A percentile compares a stretch with the other conserved stretches of the same genome.
Evolutionary conservation across 1,140 invertebrate species (phyloP).

Genomic region (Lithobius niger): DNA sequence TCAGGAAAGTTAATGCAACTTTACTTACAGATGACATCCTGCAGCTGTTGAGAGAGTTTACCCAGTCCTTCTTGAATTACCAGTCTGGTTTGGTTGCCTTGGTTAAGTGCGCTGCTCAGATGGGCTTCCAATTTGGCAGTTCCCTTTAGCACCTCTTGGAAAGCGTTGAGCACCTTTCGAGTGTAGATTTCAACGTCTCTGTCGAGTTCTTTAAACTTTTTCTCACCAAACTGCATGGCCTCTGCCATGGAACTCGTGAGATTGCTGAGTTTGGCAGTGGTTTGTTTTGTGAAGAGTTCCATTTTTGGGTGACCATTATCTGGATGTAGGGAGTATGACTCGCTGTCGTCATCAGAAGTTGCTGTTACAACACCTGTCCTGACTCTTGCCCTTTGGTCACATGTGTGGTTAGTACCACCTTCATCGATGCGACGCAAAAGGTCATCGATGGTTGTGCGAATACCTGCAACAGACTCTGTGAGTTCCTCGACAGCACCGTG

Average conservation of each 20-base stretch:
- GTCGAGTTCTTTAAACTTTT: conserved; percentile 18
- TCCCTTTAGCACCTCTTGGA: conserved; percentile 15
- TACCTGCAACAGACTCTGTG: neutral
- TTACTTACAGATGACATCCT: conserved; percentile 1
- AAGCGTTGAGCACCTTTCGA: conserved; percentile 15
- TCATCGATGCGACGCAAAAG: neutral
- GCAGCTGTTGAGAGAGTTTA: conserved; percentile 14
- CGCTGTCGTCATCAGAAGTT: no score
- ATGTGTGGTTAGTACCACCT: neutral
- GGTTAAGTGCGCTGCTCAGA: conserved; percentile 9
- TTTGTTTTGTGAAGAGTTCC: neutral
- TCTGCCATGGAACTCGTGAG: conserved; percentile 11
- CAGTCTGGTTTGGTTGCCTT: conserved; percentile 14
- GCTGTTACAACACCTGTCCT: neutral
- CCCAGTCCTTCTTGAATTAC: conserved; percentile 13
- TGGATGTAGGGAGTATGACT: neutral
- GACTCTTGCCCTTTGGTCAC: neutral
- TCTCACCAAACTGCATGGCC: conserved; percentile 10
- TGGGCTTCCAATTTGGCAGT: conserved; percentile 9
- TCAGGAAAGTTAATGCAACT: neutral
- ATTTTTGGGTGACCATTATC: neutral
- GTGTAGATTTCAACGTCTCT: conserved; percentile 17
- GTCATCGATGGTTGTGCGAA: neutral
- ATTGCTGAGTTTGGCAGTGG: conserved; percentile 8
- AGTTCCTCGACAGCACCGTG: conserved; percentile 1